These are phyloP conservation scores for Percopsis transmontana DNA, from an alignment of 2,113 vertebrate species.

Conservation along the genomic window DNA sequence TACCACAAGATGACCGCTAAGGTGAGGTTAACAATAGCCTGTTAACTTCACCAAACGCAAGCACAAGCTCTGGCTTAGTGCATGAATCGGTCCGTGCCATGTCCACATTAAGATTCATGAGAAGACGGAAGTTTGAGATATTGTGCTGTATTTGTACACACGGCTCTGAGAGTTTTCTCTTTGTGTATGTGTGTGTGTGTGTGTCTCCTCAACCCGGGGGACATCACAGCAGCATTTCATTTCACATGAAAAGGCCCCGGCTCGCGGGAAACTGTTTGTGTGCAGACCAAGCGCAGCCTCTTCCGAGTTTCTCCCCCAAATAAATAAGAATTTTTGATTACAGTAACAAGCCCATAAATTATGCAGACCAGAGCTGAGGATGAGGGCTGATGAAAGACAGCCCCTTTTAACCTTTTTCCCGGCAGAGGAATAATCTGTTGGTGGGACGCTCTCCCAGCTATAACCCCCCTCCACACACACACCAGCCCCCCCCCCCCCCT, in stretches of 20 bases:
- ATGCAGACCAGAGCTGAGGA: conserved; percentile 68
- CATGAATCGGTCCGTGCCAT: not conserved
- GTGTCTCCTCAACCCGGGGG: conserved; percentile 62
- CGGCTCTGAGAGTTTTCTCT: conserved; percentile 27
- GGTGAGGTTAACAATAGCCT: conserved; percentile 13
- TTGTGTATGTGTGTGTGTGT: conserved; percentile 19
- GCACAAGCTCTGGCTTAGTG: not conserved
- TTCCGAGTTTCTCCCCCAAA: conserved; percentile 43
- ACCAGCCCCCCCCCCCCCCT: not conserved
- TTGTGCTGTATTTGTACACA: conserved; percentile 48
- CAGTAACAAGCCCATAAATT: conserved; percentile 80
- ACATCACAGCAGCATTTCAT: conserved; percentile 73
- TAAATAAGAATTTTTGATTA: conserved; percentile 83
- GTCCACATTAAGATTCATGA: conserved; percentile 64
- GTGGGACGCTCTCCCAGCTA: conserved; percentile 19
- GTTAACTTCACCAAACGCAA: conserved; percentile 22
- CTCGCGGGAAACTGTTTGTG: conserved; percentile 58
- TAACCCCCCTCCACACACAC: not conserved
- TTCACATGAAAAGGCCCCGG: conserved; percentile 75
- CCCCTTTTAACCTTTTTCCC: conserved; percentile 74
- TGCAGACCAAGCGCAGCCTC: conserved; percentile 26
- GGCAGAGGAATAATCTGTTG: conserved; percentile 47
- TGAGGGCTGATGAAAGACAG: conserved; percentile 73
- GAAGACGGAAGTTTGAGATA: conserved; percentile 57
- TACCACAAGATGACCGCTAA: conserved; percentile 10